Conservation (phyloP, 2,113 vertebrate species). For the Tylochromis polylepis region DNA sequence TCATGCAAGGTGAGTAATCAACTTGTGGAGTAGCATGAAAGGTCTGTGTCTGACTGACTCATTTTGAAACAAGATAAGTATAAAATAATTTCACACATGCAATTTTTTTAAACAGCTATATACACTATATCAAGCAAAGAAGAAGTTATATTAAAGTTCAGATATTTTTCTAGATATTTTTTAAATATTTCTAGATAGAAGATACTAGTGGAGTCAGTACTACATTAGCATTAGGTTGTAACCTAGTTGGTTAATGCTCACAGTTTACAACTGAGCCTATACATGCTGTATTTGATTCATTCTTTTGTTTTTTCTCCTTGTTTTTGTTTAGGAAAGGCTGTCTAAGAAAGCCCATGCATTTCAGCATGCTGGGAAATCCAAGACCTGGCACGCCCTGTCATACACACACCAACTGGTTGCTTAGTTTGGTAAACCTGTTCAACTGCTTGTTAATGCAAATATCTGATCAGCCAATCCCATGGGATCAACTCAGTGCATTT, state of each 20-base stretch:
- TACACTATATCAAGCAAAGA: background rate
- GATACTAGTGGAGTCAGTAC: background rate
- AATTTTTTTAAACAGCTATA: background rate
- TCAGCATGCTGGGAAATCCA: background rate
- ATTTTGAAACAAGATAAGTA: background rate
- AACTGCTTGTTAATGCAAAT: background rate
- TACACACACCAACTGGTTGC: background rate
- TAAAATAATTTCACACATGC: background rate
- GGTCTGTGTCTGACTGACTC: background rate
- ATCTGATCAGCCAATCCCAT: background rate
- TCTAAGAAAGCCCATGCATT: background rate
- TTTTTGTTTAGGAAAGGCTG: background rate
- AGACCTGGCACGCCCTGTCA: background rate
- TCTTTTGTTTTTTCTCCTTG: accelerated
- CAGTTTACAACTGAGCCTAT: background rate
- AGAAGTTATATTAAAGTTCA: background rate
- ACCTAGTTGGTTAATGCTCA: background rate
- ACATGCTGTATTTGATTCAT: background rate
- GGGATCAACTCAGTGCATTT: background rate
- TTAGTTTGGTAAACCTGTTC: background rate
- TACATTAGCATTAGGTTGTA: background rate
- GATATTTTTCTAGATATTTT: background rate
- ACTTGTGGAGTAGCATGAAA: background rate
- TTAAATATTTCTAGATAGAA: background rate
- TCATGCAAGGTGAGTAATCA: background rate